A percentile compares a stretch with the other conserved stretches of the same genome.
phyloP scores from a whole-genome alignment of 2,888 invertebrate genomes.

The Meghimatium bilineatum region DNA sequence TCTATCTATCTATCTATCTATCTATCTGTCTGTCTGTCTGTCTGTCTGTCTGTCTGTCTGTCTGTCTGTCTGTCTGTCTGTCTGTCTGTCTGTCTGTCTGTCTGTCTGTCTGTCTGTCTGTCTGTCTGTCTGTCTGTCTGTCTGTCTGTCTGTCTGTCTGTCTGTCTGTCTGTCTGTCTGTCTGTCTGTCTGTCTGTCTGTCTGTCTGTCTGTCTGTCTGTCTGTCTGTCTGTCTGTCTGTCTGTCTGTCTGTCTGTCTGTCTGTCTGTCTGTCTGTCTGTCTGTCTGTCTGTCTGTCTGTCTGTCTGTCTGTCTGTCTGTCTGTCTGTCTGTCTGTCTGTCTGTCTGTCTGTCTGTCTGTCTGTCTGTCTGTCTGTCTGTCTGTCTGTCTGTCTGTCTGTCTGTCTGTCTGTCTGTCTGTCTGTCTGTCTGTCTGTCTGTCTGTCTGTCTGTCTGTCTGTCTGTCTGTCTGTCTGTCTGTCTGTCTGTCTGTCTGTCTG shows the following conservation, averaged over 20 bases:
- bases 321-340: background rate
- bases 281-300: slow-evolving; percentile 4
- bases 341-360: too few species aligned
- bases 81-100: slow-evolving; percentile 31
- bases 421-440: background rate
- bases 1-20: slow-evolving; percentile 19
- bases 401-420: too few species aligned
- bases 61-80: slow-evolving; percentile 16
- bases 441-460: slow-evolving; percentile 9
- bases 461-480: slow-evolving; percentile 21
- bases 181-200: slow-evolving; percentile 14
- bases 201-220: background rate
- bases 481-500: slow-evolving; percentile 2
- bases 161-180: slow-evolving; percentile 7
- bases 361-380: too few species aligned
- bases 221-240: too few species aligned
- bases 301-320: slow-evolving; percentile 15
- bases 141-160: slow-evolving; percentile 2
- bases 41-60: background rate
- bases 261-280: too few species aligned
- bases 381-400: too few species aligned
- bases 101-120: slow-evolving; percentile 21
- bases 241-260: too few species aligned
- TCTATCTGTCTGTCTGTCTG: too few species aligned
- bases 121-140: slow-evolving; percentile 14